Evolutionary conservation across 2,113 vertebrate species (phyloP).

Genomic region (Aphelocoma coerulescens): DNA sequence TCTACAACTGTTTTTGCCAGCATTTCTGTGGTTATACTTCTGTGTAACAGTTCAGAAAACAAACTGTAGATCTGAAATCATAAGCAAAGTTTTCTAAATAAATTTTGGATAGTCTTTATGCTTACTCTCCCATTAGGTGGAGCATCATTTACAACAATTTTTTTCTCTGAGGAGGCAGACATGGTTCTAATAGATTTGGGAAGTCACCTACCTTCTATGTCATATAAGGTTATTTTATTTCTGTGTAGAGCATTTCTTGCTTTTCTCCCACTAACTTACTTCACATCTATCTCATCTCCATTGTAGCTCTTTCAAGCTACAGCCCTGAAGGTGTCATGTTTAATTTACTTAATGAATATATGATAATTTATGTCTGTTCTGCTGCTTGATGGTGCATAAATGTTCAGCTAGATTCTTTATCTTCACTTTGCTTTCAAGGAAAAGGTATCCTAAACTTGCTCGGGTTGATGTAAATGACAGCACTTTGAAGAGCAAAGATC

Average conservation of each 20-base stretch:
- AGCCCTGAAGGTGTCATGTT: constrained; percentile 39
- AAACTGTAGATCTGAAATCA: neutral
- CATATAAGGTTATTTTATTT: neutral
- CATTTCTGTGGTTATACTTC: neutral
- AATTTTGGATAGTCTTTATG: neutral
- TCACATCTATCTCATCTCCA: neutral
- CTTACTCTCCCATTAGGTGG: neutral
- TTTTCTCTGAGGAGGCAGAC: neutral
- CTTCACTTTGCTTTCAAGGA: constrained; percentile 54
- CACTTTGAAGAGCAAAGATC: neutral
- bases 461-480: neutral
- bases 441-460: neutral
- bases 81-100: neutral
- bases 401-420: constrained; percentile 36
- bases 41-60: neutral
- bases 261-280: neutral
- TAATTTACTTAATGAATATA: constrained; percentile 69
- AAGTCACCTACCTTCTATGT: neutral
- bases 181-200: neutral
- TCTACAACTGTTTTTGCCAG: neutral
- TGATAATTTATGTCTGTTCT: constrained; percentile 45
- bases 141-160: neutral
- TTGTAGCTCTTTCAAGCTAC: constrained; percentile 9
- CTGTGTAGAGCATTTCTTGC: neutral
- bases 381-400: constrained; percentile 47